Percentiles rank a stretch among this genome's conserved stretches.
Evolutionary conservation across 2,888 invertebrate genomes (phyloP).

Genomic region (Steinernema hermaphroditum): DNA sequence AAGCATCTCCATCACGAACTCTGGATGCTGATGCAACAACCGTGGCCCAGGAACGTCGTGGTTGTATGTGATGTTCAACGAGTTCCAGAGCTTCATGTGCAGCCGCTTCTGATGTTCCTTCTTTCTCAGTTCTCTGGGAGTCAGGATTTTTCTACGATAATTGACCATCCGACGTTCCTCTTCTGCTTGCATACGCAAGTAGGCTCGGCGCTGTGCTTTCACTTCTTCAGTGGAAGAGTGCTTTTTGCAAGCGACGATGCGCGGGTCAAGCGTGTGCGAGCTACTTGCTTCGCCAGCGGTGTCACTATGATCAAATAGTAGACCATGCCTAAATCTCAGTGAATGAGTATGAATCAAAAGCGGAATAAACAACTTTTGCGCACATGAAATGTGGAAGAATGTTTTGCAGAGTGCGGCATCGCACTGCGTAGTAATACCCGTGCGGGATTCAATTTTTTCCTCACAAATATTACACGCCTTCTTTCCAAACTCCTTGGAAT

Average conservation of each 20-base stretch:
- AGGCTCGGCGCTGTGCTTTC: conserved; percentile 39
- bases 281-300: conserved; percentile 27
- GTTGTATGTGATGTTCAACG: conserved; percentile 12
- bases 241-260: conserved; percentile 55
- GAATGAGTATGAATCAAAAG: too few relatives aligned
- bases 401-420: conserved; percentile 98
- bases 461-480: conserved; percentile 87
- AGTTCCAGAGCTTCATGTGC: conserved; percentile 17
- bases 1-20: background rate
- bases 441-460: conserved; percentile 82
- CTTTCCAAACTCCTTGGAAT: conserved; percentile 93
- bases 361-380: conserved; percentile 65
- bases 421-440: conserved; percentile 93
- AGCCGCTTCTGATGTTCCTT: conserved; percentile 35
- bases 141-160: conserved; percentile 36
- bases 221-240: conserved; percentile 49
- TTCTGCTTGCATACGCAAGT: conserved; percentile 29
- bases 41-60: background rate
- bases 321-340: conserved; percentile 54
- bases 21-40: background rate
- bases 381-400: conserved; percentile 93
- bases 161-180: conserved; percentile 44
- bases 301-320: conserved; percentile 55
- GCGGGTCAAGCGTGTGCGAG: conserved; percentile 36
- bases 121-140: conserved; percentile 44